phyloP scores from a whole-genome alignment of 2,888 invertebrate species.

The Hipparchia semele region DNA sequence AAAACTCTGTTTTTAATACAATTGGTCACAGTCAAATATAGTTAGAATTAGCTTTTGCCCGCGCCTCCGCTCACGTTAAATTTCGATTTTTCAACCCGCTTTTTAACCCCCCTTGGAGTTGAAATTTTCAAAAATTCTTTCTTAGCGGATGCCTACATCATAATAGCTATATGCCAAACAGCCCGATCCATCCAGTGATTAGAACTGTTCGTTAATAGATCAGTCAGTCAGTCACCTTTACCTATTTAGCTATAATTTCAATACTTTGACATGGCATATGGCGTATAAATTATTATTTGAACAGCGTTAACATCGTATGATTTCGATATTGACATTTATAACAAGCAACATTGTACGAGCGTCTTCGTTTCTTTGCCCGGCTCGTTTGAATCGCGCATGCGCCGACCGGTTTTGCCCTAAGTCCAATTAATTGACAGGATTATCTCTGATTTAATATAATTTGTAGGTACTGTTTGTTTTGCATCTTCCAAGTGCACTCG shows the following conservation, averaged over 20 bases:
- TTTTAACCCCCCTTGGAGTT: too few relatives aligned
- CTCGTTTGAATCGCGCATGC: slow-evolving; percentile 73
- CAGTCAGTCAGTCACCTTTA: too few relatives aligned
- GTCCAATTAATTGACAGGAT: slow-evolving; percentile 82
- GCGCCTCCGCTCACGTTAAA: too few relatives aligned
- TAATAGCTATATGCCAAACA: too few relatives aligned
- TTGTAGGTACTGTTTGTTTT: slow-evolving; percentile 75
- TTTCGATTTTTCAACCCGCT: too few relatives aligned
- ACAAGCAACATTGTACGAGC: slow-evolving; percentile 40
- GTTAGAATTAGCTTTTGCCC: too few relatives aligned
- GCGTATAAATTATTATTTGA: slow-evolving; percentile 25
- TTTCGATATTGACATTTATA: slow-evolving; percentile 40
- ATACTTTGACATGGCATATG: slow-evolving; percentile 7
- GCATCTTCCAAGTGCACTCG: slow-evolving; percentile 59
- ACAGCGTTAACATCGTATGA: slow-evolving; percentile 28
- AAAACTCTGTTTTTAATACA: too few relatives aligned
- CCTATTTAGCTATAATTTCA: not conserved
- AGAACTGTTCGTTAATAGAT: too few relatives aligned
- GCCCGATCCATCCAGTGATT: too few relatives aligned
- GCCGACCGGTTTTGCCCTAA: slow-evolving; percentile 77
- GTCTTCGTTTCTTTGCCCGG: slow-evolving; percentile 49
- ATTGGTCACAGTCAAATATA: too few relatives aligned
- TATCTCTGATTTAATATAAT: slow-evolving; percentile 82
- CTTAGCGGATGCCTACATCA: too few relatives aligned
- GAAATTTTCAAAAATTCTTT: too few relatives aligned